A percentile compares a stretch with the other conserved stretches of the same genome.
phyloP scores from a whole-genome alignment of 2,888 invertebrate species.

The Heterodera filipjevi region DNA sequence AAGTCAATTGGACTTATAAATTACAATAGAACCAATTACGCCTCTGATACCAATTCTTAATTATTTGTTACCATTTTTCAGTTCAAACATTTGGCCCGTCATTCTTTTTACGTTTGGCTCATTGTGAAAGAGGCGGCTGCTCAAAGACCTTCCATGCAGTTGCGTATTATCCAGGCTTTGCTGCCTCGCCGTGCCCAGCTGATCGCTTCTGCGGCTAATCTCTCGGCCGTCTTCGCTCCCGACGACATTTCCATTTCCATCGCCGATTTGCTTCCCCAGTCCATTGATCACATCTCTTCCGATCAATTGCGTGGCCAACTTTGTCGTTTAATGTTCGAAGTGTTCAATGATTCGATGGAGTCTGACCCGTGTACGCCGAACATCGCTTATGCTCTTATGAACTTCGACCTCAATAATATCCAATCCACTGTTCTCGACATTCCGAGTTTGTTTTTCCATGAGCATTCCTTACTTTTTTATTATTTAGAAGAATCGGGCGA shows the following conservation, averaged over 20 bases:
- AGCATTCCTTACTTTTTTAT: not conserved
- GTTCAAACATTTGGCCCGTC: slow-evolving; percentile 47
- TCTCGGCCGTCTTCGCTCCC: slow-evolving; percentile 36
- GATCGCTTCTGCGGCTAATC: slow-evolving; percentile 33
- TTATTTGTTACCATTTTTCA: slow-evolving; percentile 32
- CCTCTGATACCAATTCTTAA: too few species aligned
- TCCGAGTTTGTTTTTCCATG: slow-evolving; percentile 24
- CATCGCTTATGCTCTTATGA: slow-evolving; percentile 45
- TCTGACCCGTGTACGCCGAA: slow-evolving; percentile 41
- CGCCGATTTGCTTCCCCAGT: slow-evolving; percentile 37
- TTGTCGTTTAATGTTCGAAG: slow-evolving; percentile 53
- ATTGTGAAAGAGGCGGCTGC: slow-evolving; percentile 52
- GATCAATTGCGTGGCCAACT: slow-evolving; percentile 52
- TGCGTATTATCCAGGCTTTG: slow-evolving; percentile 41
- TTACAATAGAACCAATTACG: too few species aligned
- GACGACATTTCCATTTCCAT: slow-evolving; percentile 38
- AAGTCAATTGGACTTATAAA: too few species aligned
- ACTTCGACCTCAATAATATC: slow-evolving; percentile 44
- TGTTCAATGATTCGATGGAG: slow-evolving; percentile 46
- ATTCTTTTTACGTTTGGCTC: slow-evolving; percentile 50
- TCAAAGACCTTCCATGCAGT: slow-evolving; percentile 48
- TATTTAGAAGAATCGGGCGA: slow-evolving; percentile 33
- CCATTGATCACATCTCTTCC: slow-evolving; percentile 20
- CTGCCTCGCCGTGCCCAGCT: slow-evolving; percentile 20
- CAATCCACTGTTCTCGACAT: slow-evolving; percentile 22